phyloP scores from a whole-genome alignment of 2,797 vertebrate species.

The Halcyon chelicuti region DNA sequence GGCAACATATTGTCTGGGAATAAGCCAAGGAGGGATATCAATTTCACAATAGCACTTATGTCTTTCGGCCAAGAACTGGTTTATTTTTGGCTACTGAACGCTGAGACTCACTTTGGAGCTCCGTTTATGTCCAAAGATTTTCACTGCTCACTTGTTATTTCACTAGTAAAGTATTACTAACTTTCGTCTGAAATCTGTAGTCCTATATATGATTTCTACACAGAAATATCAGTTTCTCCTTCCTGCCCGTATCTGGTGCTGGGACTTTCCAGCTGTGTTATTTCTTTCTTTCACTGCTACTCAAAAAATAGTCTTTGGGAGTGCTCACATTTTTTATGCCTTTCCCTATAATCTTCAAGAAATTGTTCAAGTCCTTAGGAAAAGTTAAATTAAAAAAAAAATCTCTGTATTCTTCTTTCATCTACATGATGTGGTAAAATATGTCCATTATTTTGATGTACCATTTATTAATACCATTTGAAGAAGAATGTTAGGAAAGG shows the following conservation, averaged over 20 bases:
- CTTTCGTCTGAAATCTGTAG: slow-evolving; percentile 19
- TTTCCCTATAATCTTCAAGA: background rate
- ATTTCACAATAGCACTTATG: slow-evolving; percentile 85
- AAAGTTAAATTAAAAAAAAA: background rate
- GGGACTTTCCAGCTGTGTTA: background rate
- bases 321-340: background rate
- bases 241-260: background rate
- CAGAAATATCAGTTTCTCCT: background rate
- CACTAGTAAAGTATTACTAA: background rate
- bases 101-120: slow-evolving; percentile 67
- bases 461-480: background rate
- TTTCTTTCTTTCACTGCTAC: background rate
- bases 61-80: slow-evolving; percentile 82
- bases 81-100: slow-evolving; percentile 79
- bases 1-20: slow-evolving; percentile 93
- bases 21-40: slow-evolving; percentile 88
- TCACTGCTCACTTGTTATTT: slow-evolving; percentile 12
- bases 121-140: slow-evolving; percentile 29
- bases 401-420: background rate
- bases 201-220: background rate
- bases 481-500: background rate
- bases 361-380: background rate
- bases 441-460: background rate
- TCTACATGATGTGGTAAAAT: background rate
- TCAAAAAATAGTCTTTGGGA: background rate